These are phyloP conservation scores for Psittacula cyanocephala DNA, from an alignment of 2,113 vertebrate genomes.

Conservation along the genomic window DNA sequence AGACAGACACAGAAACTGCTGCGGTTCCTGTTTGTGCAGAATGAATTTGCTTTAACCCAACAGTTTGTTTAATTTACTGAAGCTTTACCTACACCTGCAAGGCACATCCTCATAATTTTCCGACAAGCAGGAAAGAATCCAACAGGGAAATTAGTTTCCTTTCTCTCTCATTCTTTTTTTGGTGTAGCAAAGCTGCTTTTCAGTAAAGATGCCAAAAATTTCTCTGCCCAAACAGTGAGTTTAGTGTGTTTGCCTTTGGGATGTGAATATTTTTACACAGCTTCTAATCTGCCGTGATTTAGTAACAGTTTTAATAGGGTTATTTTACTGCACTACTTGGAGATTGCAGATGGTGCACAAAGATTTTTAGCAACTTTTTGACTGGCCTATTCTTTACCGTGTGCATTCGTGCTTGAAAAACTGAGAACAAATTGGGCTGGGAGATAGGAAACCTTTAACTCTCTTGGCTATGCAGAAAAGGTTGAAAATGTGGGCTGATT, in stretches of 20 bases:
- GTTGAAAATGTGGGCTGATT: slow-evolving; percentile 9
- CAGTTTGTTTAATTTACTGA: slow-evolving; percentile 38
- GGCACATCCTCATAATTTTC: slow-evolving; percentile 30
- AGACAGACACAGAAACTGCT: slow-evolving; percentile 24
- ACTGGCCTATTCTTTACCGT: not conserved
- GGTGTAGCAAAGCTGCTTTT: slow-evolving; percentile 40
- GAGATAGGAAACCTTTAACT: not conserved
- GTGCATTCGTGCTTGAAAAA: slow-evolving; percentile 14
- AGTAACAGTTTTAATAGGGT: slow-evolving; percentile 9
- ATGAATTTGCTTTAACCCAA: slow-evolving; percentile 25
- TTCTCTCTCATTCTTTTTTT: slow-evolving; percentile 13
- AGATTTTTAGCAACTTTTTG: slow-evolving; percentile 34
- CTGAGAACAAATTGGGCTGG: not conserved
- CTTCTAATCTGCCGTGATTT: slow-evolving; percentile 36
- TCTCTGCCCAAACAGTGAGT: slow-evolving; percentile 42
- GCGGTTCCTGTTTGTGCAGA: slow-evolving; percentile 35
- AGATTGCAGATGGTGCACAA: not conserved
- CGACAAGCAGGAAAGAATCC: slow-evolving; percentile 19
- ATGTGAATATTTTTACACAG: slow-evolving; percentile 40
- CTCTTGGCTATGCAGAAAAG: not conserved
- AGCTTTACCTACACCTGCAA: slow-evolving; percentile 60
- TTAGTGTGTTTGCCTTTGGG: slow-evolving; percentile 49
- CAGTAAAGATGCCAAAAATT: slow-evolving; percentile 26
- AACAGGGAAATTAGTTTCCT: slow-evolving; percentile 31
- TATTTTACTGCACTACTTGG: not conserved